Evolutionary conservation across 2,113 vertebrate genomes (phyloP).

Genomic region (Mystacornis crossleyi): DNA sequence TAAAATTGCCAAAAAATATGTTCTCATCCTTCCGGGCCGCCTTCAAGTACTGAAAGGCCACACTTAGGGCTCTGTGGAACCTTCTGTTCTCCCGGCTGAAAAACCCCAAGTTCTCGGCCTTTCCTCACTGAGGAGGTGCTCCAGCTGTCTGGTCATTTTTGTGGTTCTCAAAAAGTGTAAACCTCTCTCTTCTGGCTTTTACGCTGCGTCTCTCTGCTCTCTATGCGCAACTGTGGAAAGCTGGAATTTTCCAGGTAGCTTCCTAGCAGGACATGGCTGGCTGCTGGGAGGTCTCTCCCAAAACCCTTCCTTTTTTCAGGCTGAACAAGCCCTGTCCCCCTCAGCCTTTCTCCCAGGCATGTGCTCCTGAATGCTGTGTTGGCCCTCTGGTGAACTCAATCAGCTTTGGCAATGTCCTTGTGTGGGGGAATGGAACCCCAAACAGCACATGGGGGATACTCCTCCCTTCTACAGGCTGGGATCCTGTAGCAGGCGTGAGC

Average conservation of each 20-base stretch:
- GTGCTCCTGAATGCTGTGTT: background rate
- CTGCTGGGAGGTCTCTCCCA: background rate
- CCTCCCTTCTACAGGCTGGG: background rate
- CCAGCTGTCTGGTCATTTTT: background rate
- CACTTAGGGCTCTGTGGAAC: background rate
- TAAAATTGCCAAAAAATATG: background rate
- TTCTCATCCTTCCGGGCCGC: background rate
- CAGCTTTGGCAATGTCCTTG: rapidly evolving
- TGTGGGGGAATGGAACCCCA: rapidly evolving
- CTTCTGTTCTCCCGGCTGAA: background rate
- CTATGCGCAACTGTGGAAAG: background rate
- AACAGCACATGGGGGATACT: rapidly evolving
- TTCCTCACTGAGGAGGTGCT: background rate
- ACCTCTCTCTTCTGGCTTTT: background rate
- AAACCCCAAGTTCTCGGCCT: background rate
- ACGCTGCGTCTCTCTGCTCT: background rate
- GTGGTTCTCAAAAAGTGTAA: background rate
- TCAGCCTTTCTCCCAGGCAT: background rate
- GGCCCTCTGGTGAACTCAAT: background rate
- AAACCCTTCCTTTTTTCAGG: background rate
- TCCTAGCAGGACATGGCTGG: no score
- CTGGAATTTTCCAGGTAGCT: background rate
- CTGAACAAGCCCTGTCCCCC: background rate
- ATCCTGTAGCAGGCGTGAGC: no score
- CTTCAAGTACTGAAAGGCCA: background rate